Evolutionary conservation across 2,888 invertebrate genomes (phyloP), one percentile per base, ranked within the genome.

Genomic region (Drosophila kuntzei): DNA sequence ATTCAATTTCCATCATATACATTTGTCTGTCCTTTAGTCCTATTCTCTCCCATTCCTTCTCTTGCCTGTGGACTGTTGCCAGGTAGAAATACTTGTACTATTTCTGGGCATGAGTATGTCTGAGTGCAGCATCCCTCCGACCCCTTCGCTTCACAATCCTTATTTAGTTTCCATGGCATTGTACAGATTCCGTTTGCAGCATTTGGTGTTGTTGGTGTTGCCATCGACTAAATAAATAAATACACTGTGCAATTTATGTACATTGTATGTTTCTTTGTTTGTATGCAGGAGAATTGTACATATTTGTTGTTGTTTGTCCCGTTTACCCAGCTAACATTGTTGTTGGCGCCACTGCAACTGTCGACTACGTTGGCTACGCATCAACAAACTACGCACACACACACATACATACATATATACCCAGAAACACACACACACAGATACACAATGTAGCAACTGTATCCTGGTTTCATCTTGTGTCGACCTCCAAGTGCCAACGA

Each of bases 171-270:
- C 37, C 65, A 70, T 65, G 65, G 63, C 80, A 71, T 80, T 80
- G 76, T 80, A 76, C 78, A 80, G 79, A 80, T 72, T 80, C 75
- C 71, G 53, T 74, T 70, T 58, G 76, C 29, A 55, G 51, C 67
- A 53, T 55, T 55, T 67, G n/a, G n/a, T n/a, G n/a, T n/a, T 77
- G 62, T 77, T 79, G 79, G 70, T 75, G 80, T 75, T 80, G 83
- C 80, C 82, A 78, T 85, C 79, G 86, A 80, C 78, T 78, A 83
- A 83, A 86, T 86, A 82, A 82, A 83, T 83, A 81, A 73, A 82
- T 71, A 76, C 55, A 73, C 63, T 70, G 59, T 83, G 83, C 83
- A 85, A 80, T 84, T 81, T 83, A 83, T 78, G 66, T 72, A 55
- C 55, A 55, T 55, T 69, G 65, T 61, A 61, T 76, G 68, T 62